Base-by-base conservation (phyloP, 1,140 invertebrate genomes). In the Penaeus japonicus region DNA sequence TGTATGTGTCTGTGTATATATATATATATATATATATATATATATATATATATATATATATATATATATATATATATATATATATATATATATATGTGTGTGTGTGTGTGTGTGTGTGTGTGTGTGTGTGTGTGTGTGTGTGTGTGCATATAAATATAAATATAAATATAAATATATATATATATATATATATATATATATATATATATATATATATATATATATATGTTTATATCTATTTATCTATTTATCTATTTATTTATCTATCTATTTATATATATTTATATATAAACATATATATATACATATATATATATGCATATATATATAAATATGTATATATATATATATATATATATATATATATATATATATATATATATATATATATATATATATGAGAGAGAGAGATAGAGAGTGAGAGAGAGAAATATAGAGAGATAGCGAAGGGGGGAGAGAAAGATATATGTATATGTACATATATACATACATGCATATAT, bases 21-120 rank as follows among this genome's bases (percentile, higher is more conserved):
- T 22, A n/a, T 70, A n/a, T 70, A 5, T 70, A 5, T 70, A n/a
- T 70, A 70, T 70, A 70, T 70, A 70, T 70, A 70, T n/a, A 70
- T 70, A 70, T 70, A 70, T 70, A 70, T 70, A 70, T 70, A 65
- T 65, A 65, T 65, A 65, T 65, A 65, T 65, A 65, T 65, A 65
- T 65, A 65, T 65, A 65, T 65, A 65, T 65, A 65, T 65, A 65
- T 65, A 65, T 65, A 65, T 65, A 65, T 65, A 65, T 65, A 65
- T 65, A 65, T 65, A 65, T 65, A 65, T 65, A 65, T 65, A 65
- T 65, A 65, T 65, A 65, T 65, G 27, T 65, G 27, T 65, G 59
- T 65, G 17, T 65, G 17, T 65, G 17, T 65, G 17, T 65, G 17
- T 65, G 17, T 65, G 17, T 65, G 17, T 65, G 17, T 65, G 17